phyloP scores from a whole-genome alignment of 2,113 vertebrate genomes.

The Corythornis cristatus region DNA sequence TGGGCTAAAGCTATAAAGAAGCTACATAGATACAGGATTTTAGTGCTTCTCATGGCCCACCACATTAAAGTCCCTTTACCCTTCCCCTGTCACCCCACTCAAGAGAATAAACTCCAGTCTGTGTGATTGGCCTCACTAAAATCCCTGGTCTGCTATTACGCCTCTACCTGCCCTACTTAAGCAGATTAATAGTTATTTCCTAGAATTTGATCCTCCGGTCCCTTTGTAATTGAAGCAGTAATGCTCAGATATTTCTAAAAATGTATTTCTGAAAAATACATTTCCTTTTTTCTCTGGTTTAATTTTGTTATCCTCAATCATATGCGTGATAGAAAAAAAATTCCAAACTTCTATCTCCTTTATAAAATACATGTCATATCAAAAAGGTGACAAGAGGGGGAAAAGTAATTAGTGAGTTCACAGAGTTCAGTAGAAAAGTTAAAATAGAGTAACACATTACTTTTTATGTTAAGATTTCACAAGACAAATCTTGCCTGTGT shows the following conservation, averaged over 20 bases:
- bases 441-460: slow-evolving; percentile 88
- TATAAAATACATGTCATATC: slow-evolving; percentile 86
- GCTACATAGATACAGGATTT: slow-evolving; percentile 42
- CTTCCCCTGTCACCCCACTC: slow-evolving; percentile 47
- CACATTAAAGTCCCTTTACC: slow-evolving; percentile 71
- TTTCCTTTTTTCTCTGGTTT: slow-evolving; percentile 78
- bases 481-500: slow-evolving; percentile 86
- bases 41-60: slow-evolving; percentile 66
- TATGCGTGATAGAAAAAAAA: slow-evolving; percentile 77
- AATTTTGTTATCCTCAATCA: slow-evolving; percentile 85
- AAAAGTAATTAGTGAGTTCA: slow-evolving; percentile 90
- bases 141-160: slow-evolving; percentile 67
- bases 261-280: slow-evolving; percentile 78
- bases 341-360: slow-evolving; percentile 84
- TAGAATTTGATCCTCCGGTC: slow-evolving; percentile 76
- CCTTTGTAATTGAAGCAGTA: slow-evolving; percentile 80
- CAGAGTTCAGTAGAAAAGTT: slow-evolving; percentile 87
- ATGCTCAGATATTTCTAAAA: slow-evolving; percentile 80
- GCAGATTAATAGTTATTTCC: slow-evolving; percentile 82
- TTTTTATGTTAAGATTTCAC: slow-evolving; percentile 91
- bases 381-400: slow-evolving; percentile 87
- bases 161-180: slow-evolving; percentile 85
- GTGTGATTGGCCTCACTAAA: slow-evolving; percentile 71
- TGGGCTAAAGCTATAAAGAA: slow-evolving; percentile 62
- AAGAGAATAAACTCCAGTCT: slow-evolving; percentile 66